Percentiles rank a stretch among this genome's conserved stretches.
Conservation (phyloP, 37 sponge, comb jelly and placozoan genomes). For the Petrosia ficiformis region DNA sequence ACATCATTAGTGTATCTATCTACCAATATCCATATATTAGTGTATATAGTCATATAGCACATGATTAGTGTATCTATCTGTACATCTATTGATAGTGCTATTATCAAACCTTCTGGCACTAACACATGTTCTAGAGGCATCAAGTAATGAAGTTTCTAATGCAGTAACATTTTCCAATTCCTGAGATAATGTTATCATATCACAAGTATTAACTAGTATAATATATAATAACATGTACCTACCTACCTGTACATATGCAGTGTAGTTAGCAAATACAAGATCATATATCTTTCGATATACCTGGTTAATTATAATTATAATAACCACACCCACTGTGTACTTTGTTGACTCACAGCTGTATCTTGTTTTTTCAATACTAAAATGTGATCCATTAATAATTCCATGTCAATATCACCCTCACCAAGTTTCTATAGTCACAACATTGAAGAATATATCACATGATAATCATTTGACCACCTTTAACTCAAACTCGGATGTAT, state of each 20-base stretch:
- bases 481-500: background rate
- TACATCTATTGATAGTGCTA: background rate
- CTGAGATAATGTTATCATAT: constrained; percentile 4
- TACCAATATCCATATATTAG: too few relatives aligned
- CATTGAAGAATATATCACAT: background rate
- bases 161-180: constrained; percentile 69
- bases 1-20: too few relatives aligned
- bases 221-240: constrained; percentile 9
- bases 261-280: constrained; percentile 56
- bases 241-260: constrained; percentile 49
- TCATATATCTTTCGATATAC: constrained; percentile 49
- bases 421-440: constrained; percentile 25
- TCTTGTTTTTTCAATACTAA: constrained; percentile 52
- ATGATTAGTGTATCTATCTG: background rate
- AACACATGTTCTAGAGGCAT: constrained; percentile 42
- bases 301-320: too few relatives aligned
- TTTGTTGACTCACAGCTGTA: constrained; percentile 56
- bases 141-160: constrained; percentile 50
- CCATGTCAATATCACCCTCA: constrained; percentile 28
- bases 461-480: background rate
- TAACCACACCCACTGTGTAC: too few relatives aligned
- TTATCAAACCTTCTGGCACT: constrained; percentile 33
- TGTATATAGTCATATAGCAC: background rate
- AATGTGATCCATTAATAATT: constrained; percentile 47
- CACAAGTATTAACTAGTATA: background rate